Evolutionary conservation across 2,888 invertebrate species (phyloP).

Genomic region (Dorcus hopei): DNA sequence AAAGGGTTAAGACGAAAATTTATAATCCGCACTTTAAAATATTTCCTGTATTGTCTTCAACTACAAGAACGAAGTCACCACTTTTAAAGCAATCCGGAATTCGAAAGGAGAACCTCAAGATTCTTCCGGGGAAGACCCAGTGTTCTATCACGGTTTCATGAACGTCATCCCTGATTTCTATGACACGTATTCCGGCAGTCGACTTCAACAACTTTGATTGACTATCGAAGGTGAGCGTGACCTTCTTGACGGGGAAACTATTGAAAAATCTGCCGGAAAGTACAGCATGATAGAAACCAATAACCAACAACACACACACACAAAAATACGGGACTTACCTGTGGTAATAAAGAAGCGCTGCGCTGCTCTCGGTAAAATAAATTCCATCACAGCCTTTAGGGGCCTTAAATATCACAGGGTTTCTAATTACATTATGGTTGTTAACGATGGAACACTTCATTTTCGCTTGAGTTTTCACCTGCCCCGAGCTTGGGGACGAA

Average conservation of each 20-base stretch:
- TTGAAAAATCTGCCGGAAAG: slow-evolving; percentile 11
- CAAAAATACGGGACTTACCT: slow-evolving; percentile 45
- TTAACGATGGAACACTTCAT: slow-evolving; percentile 19
- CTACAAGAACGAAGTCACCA: slow-evolving; percentile 56
- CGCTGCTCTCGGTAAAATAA: slow-evolving; percentile 63
- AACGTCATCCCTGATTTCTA: slow-evolving; percentile 62
- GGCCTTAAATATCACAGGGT: too few species aligned
- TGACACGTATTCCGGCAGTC: slow-evolving; percentile 61
- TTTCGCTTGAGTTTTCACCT: not conserved
- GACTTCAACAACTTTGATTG: slow-evolving; percentile 54
- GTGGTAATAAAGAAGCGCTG: slow-evolving; percentile 63
- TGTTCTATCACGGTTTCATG: slow-evolving; percentile 61
- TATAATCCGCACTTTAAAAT: slow-evolving; percentile 53
- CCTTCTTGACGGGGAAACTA: not conserved
- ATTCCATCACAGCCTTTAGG: slow-evolving; percentile 51
- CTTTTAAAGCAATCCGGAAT: slow-evolving; percentile 51
- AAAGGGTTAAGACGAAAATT: too few species aligned
- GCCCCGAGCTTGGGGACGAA: not conserved
- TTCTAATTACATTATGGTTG: too few species aligned
- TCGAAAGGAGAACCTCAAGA: slow-evolving; percentile 58
- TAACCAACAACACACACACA: slow-evolving; percentile 6
- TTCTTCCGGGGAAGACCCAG: slow-evolving; percentile 61
- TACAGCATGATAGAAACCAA: slow-evolving; percentile 2
- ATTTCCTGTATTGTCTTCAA: slow-evolving; percentile 67
- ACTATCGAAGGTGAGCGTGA: slow-evolving; percentile 31